A percentile compares a stretch with the other conserved stretches of the same genome.
These are phyloP conservation scores for Lacanobia oleracea DNA, from an alignment of 2,888 invertebrate species.

Conservation along the genomic window DNA sequence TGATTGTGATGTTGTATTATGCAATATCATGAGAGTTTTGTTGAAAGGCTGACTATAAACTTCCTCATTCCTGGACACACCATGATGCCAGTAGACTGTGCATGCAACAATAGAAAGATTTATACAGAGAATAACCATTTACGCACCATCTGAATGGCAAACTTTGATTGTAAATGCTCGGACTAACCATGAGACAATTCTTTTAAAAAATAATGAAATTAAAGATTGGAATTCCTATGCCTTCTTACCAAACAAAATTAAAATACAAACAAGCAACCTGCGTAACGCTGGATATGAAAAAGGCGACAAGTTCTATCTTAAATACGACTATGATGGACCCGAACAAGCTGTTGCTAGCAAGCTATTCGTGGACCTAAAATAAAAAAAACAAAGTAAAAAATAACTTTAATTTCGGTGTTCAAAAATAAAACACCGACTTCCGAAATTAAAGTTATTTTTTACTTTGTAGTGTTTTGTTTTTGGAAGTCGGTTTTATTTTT, in stretches of 20 bases:
- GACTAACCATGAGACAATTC: slow-evolving; percentile 16
- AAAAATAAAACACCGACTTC: too few relatives aligned
- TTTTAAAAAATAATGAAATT: slow-evolving; percentile 18
- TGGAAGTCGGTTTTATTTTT: too few relatives aligned
- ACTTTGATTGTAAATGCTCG: slow-evolving; percentile 26
- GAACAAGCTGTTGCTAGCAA: too few relatives aligned
- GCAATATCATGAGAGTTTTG: not conserved
- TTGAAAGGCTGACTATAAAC: slow-evolving; percentile 21
- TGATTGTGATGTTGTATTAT: slow-evolving; percentile 1
- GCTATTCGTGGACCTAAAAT: too few relatives aligned
- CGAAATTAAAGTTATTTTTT: too few relatives aligned
- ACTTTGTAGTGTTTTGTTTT: too few relatives aligned
- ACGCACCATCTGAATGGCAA: slow-evolving; percentile 25
- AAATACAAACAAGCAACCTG: too few relatives aligned
- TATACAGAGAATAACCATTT: slow-evolving; percentile 21
- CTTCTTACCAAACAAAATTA: not conserved
- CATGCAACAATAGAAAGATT: slow-evolving; percentile 28
- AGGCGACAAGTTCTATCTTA: too few relatives aligned
- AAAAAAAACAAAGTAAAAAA: too few relatives aligned
- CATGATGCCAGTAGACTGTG: slow-evolving; percentile 33
- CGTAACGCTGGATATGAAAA: too few relatives aligned
- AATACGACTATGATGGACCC: too few relatives aligned
- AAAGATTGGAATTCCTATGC: slow-evolving; percentile 3
- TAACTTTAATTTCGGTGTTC: too few relatives aligned
- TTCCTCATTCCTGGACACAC: slow-evolving; percentile 26